A percentile compares a stretch with the other conserved stretches of the same genome.
Conservation (phyloP, 2,113 vertebrate genomes). For the Zapornia atra region DNA sequence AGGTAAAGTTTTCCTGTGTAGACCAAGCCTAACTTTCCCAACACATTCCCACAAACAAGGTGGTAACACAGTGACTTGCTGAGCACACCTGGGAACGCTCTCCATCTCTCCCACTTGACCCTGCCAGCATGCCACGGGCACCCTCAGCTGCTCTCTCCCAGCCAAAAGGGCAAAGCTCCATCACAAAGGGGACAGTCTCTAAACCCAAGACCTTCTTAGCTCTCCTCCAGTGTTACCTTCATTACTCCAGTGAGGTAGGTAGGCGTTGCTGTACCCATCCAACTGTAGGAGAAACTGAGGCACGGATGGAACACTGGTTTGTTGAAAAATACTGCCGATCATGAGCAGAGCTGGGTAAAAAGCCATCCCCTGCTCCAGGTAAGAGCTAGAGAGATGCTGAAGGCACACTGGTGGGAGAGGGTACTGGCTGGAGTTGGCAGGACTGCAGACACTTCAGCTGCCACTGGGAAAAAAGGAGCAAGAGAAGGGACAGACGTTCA, state of each 20-base stretch:
- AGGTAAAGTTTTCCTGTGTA: rapidly evolving
- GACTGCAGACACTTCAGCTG: not conserved
- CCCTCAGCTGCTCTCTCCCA: not conserved
- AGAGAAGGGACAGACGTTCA: not conserved
- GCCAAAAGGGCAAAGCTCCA: not conserved
- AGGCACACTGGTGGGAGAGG: not conserved
- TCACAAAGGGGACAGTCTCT: not conserved
- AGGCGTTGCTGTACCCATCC: not conserved
- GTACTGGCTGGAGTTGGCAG: not conserved
- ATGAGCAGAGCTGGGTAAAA: not conserved
- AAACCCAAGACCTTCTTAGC: not conserved
- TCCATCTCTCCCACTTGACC: not conserved
- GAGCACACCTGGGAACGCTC: not conserved
- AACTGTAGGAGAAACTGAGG: not conserved
- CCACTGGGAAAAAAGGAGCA: not conserved
- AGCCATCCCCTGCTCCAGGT: not conserved
- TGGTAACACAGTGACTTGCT: not conserved
- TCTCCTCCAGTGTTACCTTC: not conserved
- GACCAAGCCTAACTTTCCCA: not conserved
- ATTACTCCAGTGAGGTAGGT: not conserved
- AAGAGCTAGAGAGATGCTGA: not conserved
- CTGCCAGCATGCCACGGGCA: not conserved
- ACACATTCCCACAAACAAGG: rapidly evolving
- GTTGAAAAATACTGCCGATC: not conserved
- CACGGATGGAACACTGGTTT: not conserved